These are phyloP conservation scores for Arctocebus calabarensis DNA, from an alignment of 2,797 vertebrate genomes.

Conservation along the genomic window DNA sequence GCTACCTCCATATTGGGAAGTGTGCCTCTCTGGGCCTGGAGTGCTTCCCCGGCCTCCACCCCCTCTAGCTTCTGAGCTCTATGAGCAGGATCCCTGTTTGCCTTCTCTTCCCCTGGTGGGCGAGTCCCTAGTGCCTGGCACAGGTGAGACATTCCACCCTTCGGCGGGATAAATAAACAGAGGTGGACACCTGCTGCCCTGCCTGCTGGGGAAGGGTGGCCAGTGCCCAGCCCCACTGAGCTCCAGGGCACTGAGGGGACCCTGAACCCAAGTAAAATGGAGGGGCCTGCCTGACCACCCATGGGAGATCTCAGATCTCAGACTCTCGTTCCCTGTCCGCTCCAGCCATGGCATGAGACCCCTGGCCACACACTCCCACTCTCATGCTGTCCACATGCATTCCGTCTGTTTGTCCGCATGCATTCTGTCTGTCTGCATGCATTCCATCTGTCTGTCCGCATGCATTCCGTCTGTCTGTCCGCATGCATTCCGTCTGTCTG, in stretches of 20 bases:
- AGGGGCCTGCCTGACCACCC: too few species aligned
- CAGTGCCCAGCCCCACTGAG: not conserved
- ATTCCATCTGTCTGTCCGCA: not conserved
- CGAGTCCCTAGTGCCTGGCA: too few species aligned
- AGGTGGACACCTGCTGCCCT: not conserved
- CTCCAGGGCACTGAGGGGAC: not conserved
- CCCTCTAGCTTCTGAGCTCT: not conserved
- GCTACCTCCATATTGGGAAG: not conserved
- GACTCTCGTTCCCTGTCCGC: not conserved
- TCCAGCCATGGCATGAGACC: not conserved
- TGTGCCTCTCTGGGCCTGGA: too few species aligned
- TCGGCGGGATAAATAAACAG: too few species aligned
- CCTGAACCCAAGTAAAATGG: not conserved
- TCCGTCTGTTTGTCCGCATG: not conserved
- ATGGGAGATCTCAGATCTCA: not conserved
- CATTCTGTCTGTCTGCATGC: too few species aligned
- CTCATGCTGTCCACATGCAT: not conserved
- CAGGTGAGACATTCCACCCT: not conserved
- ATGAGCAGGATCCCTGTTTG: accelerated
- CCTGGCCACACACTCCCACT: too few species aligned
- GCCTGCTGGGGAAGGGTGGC: not conserved
- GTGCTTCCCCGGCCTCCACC: not conserved
- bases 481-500: not conserved
- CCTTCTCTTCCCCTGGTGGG: not conserved
- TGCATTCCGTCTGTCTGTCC: too few species aligned